Conservation (phyloP, 2,888 invertebrate species). For the Laspeyria flexula region DNA sequence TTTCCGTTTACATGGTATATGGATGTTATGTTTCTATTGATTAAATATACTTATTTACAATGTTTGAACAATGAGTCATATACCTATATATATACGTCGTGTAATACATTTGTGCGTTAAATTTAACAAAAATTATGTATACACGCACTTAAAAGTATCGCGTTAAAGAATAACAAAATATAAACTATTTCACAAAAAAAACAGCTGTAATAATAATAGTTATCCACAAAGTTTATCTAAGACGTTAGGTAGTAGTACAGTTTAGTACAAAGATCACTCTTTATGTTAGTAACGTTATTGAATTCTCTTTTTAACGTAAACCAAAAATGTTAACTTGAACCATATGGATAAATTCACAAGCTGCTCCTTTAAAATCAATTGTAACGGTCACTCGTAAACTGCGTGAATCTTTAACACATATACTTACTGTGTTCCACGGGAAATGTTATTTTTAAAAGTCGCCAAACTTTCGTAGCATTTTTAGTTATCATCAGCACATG, state of each 20-base stretch:
- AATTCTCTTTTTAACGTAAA: background rate
- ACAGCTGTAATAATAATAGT: background rate
- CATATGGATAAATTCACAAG: background rate
- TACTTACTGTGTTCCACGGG: conserved; percentile 54
- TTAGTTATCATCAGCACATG: conserved; percentile 43
- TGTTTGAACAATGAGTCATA: no score
- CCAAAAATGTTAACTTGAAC: background rate
- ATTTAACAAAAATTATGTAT: no score
- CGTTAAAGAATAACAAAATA: no score
- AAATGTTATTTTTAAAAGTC: conserved; percentile 50
- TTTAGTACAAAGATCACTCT: background rate
- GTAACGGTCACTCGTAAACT: conserved; percentile 32
- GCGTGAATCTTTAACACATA: conserved; percentile 27
- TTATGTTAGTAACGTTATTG: background rate
- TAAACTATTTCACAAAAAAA: background rate
- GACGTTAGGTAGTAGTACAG: no score
- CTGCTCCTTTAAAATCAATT: conserved; percentile 26
- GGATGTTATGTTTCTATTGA: no score
- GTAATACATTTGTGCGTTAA: no score
- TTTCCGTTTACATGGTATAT: background rate
- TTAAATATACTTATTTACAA: no score
- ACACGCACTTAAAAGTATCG: no score
- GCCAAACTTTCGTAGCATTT: conserved; percentile 45
- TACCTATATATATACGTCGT: no score
- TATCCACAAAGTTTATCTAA: no score